Evolutionary conservation across 2,797 vertebrate genomes (phyloP), one percentile per base, ranked within the genome.

Genomic region (Glossophaga mutica): DNA sequence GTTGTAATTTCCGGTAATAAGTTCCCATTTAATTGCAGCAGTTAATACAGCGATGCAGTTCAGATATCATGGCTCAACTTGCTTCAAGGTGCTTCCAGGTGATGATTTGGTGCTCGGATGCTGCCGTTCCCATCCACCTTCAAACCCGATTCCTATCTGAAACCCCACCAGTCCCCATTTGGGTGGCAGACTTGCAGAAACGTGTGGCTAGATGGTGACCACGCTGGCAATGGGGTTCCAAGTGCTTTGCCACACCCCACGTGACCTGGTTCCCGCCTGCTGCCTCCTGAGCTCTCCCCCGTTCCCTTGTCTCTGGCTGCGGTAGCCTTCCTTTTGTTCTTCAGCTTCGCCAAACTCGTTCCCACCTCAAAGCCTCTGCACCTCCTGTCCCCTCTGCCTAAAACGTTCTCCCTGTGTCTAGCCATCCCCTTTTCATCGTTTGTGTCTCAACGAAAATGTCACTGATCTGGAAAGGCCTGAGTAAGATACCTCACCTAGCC

Each of bases 1-100:
- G 67, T 88, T 89, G 92, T 93, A 93, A 95, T 93, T 84, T 73
- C 48, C 8, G 57, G 91, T 87, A 94, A 91, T 76, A 82, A 94
- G 95, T 94, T 94, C 67, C 81, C 94, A 76, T 73, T 74, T 57
- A 86, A 83, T 52, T 70, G 2, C 46, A 90, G 11, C 50, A n/a
- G 81, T 94, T 91, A 62, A 81, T 46, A 65, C 67, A 44, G 74
- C 59, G 78, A 4, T 48, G 71, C n/a, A 15, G 39, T 79, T 62
- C 32, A 52, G 48, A 91, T 52, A 87, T 68, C 86, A 52, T 10
- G 39, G 62, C 67, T 83, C 55, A 7, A 26, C 90, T 79, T 81
- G 46, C 71, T 84, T 76, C 32, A 83, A 55, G 83, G 67, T 37
- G 90, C 71, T 67, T 68, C 6, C 26, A 19, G 34, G 48, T 46